Percentiles rank a stretch among this genome's conserved stretches.
These are phyloP conservation scores for Ceratosolen solmsi DNA, from an alignment of 1,140 invertebrate species.

Conservation along the genomic window DNA sequence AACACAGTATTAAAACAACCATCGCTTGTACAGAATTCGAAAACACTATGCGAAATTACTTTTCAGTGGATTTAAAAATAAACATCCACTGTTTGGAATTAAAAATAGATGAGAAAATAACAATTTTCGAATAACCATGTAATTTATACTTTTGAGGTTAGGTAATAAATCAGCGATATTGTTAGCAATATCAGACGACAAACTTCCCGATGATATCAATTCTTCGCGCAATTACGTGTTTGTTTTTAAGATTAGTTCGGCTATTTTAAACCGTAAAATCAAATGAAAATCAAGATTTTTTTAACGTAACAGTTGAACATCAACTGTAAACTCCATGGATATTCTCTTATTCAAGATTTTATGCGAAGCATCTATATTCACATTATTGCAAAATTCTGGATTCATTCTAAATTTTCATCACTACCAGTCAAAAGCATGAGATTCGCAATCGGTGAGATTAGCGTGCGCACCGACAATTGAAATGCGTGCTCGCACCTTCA, in stretches of 20 bases:
- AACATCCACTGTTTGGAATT: not conserved
- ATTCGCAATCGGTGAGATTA: no score
- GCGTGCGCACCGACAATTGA: no score
- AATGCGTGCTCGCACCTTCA: no score
- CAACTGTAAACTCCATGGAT: not conserved
- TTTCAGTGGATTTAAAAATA: not conserved
- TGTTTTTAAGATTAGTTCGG: not conserved
- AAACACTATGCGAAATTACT: not conserved
- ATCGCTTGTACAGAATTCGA: not conserved
- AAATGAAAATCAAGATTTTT: not conserved
- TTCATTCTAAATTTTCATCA: no score
- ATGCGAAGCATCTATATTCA: no score
- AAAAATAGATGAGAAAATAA: not conserved
- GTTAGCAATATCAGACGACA: not conserved
- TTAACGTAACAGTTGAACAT: not conserved
- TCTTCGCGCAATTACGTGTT: not conserved
- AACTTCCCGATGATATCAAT: not conserved
- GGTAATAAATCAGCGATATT: not conserved
- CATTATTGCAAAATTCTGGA: no score
- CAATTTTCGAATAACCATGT: not conserved
- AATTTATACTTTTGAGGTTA: constrained; percentile 16
- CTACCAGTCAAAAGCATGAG: no score
- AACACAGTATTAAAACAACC: not conserved
- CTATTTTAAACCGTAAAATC: not conserved
- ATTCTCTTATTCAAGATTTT: no score